Base-by-base conservation (phyloP, 2,888 invertebrate genomes). In the Perdita meconis region DNA sequence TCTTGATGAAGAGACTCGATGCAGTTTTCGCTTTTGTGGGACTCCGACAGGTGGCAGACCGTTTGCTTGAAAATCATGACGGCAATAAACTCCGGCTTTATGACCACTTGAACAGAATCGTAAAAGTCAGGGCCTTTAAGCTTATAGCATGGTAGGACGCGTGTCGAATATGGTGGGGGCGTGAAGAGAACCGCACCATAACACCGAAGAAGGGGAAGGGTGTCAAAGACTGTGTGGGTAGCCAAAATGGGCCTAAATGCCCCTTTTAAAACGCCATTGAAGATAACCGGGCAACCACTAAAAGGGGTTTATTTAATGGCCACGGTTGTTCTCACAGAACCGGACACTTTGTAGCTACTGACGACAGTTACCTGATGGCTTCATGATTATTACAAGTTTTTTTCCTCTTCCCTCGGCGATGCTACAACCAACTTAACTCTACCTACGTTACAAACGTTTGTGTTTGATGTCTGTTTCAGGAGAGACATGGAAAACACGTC, bases 71-170 rank as follows among this genome's bases (percentile, higher is more conserved):
- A 92, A 92, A 92, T 92, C 92, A 92, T 92, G 92, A 92, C 93
- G 93, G 93, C 91, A 92, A 93, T 93, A 92, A 93, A 93, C 93
- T 93, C 91, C 92, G 92, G 93, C 94, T 94, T 94, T 94, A 94
- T 93, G 93, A 93, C 92, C 92, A 93, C 93, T 94, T 93, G 93
- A 93, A 93, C 91, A 92, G 92, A 93, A 93, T 93, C 93, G 93
- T 94, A 94, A 94, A 94, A 93, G 94, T 94, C 94, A 92, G 91
- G 92, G 90, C 91, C 91, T 92, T 90, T 91, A 90, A 92, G 92
- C 92, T 90, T 88, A 88, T 88, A 86, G 87, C 83, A 83, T 86
- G 86, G 89, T 89, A 88, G 91, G 92, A 91, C 92, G 92, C 92
- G 92, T 92, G 92, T 91, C 91, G 89, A 89, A 89, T 90, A 91